Evolutionary conservation across 2,797 vertebrate species (phyloP).

Genomic region (Hippocampus kuda): DNA sequence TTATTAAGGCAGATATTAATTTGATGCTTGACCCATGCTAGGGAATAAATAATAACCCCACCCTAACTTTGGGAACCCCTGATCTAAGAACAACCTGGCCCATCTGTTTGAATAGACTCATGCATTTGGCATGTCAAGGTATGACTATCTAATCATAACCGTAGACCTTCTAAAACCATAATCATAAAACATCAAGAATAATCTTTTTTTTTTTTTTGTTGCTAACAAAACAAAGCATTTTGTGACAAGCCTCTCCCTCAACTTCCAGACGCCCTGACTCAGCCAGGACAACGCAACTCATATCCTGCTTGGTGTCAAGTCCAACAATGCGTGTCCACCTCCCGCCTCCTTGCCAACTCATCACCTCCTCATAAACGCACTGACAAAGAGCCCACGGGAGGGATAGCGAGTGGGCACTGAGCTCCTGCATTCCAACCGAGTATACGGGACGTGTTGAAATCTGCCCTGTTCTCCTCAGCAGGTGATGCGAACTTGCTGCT

Average conservation of each 20-base stretch:
- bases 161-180: too few relatives aligned
- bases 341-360: slow-evolving; percentile 41
- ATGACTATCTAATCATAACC: too few relatives aligned
- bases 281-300: slow-evolving; percentile 18
- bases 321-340: slow-evolving; percentile 21
- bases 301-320: slow-evolving; percentile 24
- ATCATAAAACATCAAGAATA: too few relatives aligned
- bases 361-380: slow-evolving; percentile 54
- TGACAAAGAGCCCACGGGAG: slow-evolving; percentile 25
- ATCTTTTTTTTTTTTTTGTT: too few relatives aligned
- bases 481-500: slow-evolving; percentile 18
- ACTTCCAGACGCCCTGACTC: slow-evolving; percentile 10
- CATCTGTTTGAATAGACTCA: too few relatives aligned
- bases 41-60: not conserved
- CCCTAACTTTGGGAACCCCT: too few relatives aligned
- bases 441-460: slow-evolving; percentile 57
- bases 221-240: too few relatives aligned
- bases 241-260: not conserved
- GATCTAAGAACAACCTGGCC: too few relatives aligned
- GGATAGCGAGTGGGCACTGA: slow-evolving; percentile 12
- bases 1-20: not conserved
- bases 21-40: not conserved
- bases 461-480: slow-evolving; percentile 26
- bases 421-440: slow-evolving; percentile 50
- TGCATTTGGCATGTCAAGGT: too few relatives aligned